phyloP scores from a whole-genome alignment of 2,888 invertebrate genomes.

The Sinopyrophorus schimmeli region DNA sequence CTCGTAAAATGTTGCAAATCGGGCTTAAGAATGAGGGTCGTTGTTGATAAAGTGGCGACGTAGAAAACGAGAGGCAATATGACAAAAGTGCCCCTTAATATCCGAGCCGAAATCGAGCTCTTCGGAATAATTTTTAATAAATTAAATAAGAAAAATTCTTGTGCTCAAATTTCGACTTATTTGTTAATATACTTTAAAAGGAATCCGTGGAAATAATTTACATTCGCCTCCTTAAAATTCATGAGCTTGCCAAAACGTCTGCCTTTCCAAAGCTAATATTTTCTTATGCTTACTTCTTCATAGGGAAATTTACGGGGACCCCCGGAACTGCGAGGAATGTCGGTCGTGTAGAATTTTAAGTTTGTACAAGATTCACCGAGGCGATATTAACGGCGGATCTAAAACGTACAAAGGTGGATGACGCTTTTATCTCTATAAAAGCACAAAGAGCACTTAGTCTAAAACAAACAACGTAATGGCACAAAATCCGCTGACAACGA shows the following conservation, averaged over 20 bases:
- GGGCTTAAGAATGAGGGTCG: no score
- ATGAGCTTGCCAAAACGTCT: constrained; percentile 9
- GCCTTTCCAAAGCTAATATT: constrained; percentile 15
- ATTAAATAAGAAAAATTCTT: no score
- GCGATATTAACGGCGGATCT: neutral
- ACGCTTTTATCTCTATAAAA: constrained; percentile 5
- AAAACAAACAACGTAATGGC: constrained; percentile 7
- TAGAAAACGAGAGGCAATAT: no score
- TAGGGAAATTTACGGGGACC: constrained; percentile 10
- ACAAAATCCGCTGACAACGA: constrained; percentile 2
- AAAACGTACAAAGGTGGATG: constrained; percentile 2
- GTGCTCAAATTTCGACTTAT: no score
- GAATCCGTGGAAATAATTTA: constrained; percentile 12
- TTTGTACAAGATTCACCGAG: neutral
- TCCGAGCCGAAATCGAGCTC: no score
- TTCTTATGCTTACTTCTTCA: constrained; percentile 11
- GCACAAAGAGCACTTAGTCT: constrained; percentile 4
- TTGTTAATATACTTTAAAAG: no score
- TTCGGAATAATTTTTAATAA: neutral
- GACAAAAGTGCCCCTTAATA: no score
- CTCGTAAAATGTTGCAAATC: no score
- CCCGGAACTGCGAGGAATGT: constrained; percentile 8
- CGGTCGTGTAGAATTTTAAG: neutral
- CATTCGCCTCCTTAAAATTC: constrained; percentile 11
- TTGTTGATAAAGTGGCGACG: no score